phyloP scores from a whole-genome alignment of 1,140 invertebrate species.

The Lepidotrigona ventralis region DNA sequence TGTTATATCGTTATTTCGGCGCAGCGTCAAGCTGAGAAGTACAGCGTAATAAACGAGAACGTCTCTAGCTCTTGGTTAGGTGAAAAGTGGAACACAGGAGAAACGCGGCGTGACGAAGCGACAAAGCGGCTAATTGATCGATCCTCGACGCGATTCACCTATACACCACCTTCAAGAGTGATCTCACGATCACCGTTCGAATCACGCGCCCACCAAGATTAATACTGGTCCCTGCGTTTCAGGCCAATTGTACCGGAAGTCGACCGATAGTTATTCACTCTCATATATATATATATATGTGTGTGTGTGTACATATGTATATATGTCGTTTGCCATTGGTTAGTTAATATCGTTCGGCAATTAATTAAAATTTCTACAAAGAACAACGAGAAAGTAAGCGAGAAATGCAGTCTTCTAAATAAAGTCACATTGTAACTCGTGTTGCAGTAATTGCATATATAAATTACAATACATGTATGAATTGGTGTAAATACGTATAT shows the following conservation, averaged over 20 bases:
- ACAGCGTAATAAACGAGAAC: conserved; percentile 41
- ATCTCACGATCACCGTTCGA: conserved; percentile 21
- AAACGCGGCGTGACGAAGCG: conserved; percentile 56
- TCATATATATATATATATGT: too few relatives aligned
- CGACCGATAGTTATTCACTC: background rate
- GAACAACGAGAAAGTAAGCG: background rate
- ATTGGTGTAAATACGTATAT: too few relatives aligned
- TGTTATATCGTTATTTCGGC: background rate
- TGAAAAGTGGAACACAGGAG: conserved; percentile 64
- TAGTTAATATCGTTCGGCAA: background rate
- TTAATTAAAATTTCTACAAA: background rate
- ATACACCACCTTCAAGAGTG: conserved; percentile 53
- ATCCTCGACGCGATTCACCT: conserved; percentile 52
- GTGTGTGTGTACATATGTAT: background rate
- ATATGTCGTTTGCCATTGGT: background rate
- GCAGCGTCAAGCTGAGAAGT: background rate
- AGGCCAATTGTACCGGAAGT: conserved; percentile 34
- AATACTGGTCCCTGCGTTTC: conserved; percentile 32
- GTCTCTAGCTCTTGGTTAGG: conserved; percentile 15
- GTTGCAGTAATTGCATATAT: too few relatives aligned
- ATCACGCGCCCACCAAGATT: conserved; percentile 26
- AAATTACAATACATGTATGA: too few relatives aligned
- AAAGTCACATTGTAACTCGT: background rate
- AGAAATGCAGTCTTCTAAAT: background rate
- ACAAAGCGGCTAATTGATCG: conserved; percentile 67